Evolutionary conservation across 2,888 invertebrate genomes (phyloP).

Genomic region (Temnothorax rugatulus): DNA sequence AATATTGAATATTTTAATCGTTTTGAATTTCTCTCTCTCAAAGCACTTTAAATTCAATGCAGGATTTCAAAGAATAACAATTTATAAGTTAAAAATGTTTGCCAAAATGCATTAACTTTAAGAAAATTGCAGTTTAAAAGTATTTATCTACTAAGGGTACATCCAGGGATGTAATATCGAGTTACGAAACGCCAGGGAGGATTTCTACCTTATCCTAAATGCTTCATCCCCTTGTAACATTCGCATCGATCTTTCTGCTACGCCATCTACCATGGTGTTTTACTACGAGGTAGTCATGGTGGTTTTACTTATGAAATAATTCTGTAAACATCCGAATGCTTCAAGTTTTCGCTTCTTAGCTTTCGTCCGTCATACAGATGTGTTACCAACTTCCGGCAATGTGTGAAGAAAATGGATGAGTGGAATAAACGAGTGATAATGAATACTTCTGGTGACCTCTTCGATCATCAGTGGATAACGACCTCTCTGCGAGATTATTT

Average conservation of each 20-base stretch:
- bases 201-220: constrained; percentile 5
- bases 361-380: not conserved
- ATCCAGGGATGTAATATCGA: not conserved
- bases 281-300: not conserved
- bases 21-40: not conserved
- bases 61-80: not conserved
- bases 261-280: constrained; percentile 27
- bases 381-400: constrained; percentile 38
- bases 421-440: not conserved
- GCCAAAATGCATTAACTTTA: not conserved
- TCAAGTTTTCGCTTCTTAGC: not conserved
- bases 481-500: not conserved
- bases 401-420: not conserved
- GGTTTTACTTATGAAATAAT: not conserved
- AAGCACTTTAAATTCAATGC: not conserved
- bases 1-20: not conserved
- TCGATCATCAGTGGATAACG: constrained; percentile 34
- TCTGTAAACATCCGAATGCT: not conserved
- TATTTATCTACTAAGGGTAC: not conserved
- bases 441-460: not conserved
- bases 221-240: not conserved
- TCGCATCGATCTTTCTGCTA: not conserved
- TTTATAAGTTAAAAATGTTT: not conserved
- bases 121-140: not conserved
- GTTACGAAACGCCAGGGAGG: not conserved